These are phyloP conservation scores for Polydrusus cervinus DNA, from an alignment of 2,888 invertebrate species.

Conservation along the genomic window DNA sequence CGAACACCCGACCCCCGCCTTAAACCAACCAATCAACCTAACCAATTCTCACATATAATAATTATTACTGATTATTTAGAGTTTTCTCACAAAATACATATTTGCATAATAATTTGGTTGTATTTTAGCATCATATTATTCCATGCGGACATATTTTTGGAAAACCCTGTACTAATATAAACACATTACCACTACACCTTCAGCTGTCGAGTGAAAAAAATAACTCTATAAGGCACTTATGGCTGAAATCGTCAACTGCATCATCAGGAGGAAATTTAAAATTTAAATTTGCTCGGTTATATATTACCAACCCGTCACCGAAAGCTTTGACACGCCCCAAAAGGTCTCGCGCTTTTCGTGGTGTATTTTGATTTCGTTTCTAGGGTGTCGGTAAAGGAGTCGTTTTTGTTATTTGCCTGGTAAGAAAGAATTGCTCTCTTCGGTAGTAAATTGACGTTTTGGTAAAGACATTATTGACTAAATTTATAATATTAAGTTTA, in stretches of 20 bases:
- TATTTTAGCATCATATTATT: no score
- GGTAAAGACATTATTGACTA: no score
- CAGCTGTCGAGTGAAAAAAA: neutral
- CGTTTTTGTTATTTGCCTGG: neutral
- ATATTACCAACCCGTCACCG: slow-evolving; percentile 9
- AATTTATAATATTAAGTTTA: no score
- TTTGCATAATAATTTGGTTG: no score
- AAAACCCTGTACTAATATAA: neutral
- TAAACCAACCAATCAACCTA: no score
- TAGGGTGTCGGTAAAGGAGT: neutral
- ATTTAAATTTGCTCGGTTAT: slow-evolving; percentile 4
- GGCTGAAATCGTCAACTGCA: neutral
- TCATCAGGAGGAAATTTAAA: slow-evolving; percentile 1
- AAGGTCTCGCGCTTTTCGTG: neutral
- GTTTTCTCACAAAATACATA: no score
- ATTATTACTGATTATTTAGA: no score
- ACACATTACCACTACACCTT: neutral
- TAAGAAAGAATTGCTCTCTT: neutral
- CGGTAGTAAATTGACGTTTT: neutral
- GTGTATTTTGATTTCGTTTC: slow-evolving; percentile 11
- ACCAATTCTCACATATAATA: no score
- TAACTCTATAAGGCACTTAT: slow-evolving; percentile 1
- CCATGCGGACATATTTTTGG: neutral
- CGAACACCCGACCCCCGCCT: no score
- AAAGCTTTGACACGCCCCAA: slow-evolving; percentile 14